Percentiles rank a stretch among this genome's conserved stretches.
phyloP scores from a whole-genome alignment of 1,140 invertebrate species.

The Macrobrachium rosenbergii region DNA sequence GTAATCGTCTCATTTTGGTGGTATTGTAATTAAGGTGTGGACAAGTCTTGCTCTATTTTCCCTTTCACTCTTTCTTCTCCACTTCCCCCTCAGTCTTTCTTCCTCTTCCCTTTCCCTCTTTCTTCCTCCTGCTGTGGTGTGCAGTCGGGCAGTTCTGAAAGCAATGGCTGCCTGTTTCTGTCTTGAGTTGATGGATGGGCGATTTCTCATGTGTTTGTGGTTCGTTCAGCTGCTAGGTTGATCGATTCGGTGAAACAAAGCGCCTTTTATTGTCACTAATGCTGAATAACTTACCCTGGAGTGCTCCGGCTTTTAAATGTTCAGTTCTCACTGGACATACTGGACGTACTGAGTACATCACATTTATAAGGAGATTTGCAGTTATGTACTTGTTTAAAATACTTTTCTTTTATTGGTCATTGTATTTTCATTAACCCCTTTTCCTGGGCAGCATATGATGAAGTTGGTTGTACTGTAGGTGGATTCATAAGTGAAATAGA shows the following conservation, averaged over 20 bases:
- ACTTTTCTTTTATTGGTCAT: background rate
- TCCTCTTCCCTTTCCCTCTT: background rate
- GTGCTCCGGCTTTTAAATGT: too few relatives aligned
- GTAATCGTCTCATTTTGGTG: background rate
- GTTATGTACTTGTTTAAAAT: background rate
- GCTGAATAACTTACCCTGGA: too few relatives aligned
- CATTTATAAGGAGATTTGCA: too few relatives aligned
- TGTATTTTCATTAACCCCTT: too few relatives aligned
- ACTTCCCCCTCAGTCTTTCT: background rate
- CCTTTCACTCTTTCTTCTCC: background rate
- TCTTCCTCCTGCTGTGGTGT: background rate
- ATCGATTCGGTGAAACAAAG: too few relatives aligned
- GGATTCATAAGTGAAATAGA: background rate
- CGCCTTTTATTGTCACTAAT: too few relatives aligned
- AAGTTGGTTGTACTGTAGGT: background rate
- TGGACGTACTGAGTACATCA: too few relatives aligned
- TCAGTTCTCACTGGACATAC: too few relatives aligned
- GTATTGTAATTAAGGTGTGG: slow-evolving; percentile 1
- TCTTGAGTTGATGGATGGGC: too few relatives aligned
- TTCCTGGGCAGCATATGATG: background rate
- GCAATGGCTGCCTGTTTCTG: too few relatives aligned
- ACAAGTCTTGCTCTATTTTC: background rate
- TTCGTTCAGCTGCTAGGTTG: too few relatives aligned
- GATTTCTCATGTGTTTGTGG: too few relatives aligned
- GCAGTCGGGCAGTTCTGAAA: background rate